Evolutionary conservation across 2,797 vertebrate species (phyloP).

Genomic region (Benthosema pterotum): DNA sequence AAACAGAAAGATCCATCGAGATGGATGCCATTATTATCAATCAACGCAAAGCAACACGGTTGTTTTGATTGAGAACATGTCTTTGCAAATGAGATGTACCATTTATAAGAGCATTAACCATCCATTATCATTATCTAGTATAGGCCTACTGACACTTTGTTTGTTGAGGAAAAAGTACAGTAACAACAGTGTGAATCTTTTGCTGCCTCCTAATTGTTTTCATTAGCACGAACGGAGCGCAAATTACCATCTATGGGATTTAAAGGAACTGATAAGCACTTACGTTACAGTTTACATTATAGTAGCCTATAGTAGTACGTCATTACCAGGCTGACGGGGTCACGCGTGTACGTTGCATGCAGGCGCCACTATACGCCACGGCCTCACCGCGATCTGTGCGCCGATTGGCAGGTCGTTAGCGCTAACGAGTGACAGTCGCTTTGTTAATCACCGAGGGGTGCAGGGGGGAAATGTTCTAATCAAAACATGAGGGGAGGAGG

Average conservation of each 20-base stretch:
- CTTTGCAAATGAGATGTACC: constrained; percentile 21
- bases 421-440: constrained; percentile 20
- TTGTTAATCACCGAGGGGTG: constrained; percentile 52
- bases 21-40: too few species aligned
- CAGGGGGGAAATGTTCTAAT: constrained; percentile 50
- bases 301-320: too few species aligned
- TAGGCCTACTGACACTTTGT: not conserved
- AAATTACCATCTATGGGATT: constrained; percentile 1
- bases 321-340: constrained; percentile 10
- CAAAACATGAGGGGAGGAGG: constrained; percentile 30
- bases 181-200: constrained; percentile 3
- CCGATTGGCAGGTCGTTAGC: constrained; percentile 29
- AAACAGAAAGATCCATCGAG: too few species aligned
- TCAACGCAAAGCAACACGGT: too few species aligned
- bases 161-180: constrained; percentile 9
- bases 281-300: too few species aligned
- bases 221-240: constrained; percentile 6
- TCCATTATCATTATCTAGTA: constrained; percentile 27
- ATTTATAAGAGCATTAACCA: constrained; percentile 49
- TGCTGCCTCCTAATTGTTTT: constrained; percentile 23
- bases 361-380: not conserved
- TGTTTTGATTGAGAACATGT: not conserved
- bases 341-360: not conserved
- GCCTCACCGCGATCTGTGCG: not conserved
- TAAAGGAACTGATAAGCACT: too few species aligned